phyloP scores from a whole-genome alignment of 2,797 vertebrate genomes.

The Sebastes cheni region DNA sequence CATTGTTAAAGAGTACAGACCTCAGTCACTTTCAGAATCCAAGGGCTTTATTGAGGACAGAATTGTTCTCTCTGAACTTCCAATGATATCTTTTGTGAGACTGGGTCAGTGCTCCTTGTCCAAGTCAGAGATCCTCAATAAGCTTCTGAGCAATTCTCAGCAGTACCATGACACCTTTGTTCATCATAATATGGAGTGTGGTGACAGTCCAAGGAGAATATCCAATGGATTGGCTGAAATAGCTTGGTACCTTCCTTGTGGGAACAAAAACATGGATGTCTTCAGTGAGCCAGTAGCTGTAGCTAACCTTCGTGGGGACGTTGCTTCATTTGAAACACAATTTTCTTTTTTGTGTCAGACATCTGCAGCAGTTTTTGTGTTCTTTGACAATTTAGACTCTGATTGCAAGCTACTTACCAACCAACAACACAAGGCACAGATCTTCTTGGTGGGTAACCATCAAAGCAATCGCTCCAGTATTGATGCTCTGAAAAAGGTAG shows the following conservation, averaged over 20 bases:
- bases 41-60: conserved; percentile 80
- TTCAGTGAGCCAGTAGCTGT: conserved; percentile 83
- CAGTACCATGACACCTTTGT: conserved; percentile 78
- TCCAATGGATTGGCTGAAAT: conserved; percentile 83
- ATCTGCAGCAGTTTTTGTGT: conserved; percentile 84
- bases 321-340: conserved; percentile 75
- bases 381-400: conserved; percentile 75
- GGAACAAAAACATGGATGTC: conserved; percentile 77
- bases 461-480: background rate
- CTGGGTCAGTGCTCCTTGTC: conserved; percentile 76
- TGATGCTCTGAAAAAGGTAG: conserved; percentile 12
- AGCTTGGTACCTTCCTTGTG: conserved; percentile 85
- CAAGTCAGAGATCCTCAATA: conserved; percentile 85
- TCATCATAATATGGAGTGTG: conserved; percentile 73
- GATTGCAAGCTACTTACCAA: conserved; percentile 41
- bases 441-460: conserved; percentile 66
- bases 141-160: conserved; percentile 77
- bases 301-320: conserved; percentile 82
- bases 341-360: conserved; percentile 82
- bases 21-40: conserved; percentile 64
- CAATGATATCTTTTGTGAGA: conserved; percentile 77
- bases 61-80: conserved; percentile 67
- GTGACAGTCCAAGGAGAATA: conserved; percentile 64
- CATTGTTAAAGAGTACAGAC: conserved; percentile 82
- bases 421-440: conserved; percentile 35